phyloP scores from a whole-genome alignment of 2,113 vertebrate genomes.

The Galeopterus variegatus region DNA sequence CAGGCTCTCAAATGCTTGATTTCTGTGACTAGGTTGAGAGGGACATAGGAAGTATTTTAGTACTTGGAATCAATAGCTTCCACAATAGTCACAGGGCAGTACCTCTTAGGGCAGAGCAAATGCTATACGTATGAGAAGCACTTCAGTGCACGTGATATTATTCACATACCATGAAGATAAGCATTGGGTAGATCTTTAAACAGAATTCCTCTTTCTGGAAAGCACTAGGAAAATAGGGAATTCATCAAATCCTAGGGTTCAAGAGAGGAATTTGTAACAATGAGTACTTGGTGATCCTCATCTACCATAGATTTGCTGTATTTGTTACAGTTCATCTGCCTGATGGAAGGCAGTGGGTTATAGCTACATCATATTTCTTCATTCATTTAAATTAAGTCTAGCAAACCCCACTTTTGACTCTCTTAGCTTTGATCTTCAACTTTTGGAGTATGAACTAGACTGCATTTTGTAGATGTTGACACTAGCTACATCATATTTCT shows the following conservation, averaged over 20 bases:
- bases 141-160: not conserved
- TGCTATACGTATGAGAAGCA: not conserved
- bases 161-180: not conserved
- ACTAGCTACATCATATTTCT: too few species aligned
- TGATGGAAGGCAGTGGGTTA: not conserved
- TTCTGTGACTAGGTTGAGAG: not conserved
- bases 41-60: not conserved
- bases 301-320: not conserved
- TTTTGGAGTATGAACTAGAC: not conserved
- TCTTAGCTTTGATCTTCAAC: not conserved
- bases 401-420: not conserved
- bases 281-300: not conserved
- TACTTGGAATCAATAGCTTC: not conserved
- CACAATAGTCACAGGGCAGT: not conserved
- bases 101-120: not conserved
- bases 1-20: not conserved
- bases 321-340: not conserved
- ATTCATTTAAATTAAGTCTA: not conserved
- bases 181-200: not conserved
- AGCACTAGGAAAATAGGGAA: not conserved
- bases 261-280: not conserved
- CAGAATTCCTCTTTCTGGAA: constrained; percentile 14
- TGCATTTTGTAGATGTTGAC: not conserved
- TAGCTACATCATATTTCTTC: not conserved
- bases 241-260: not conserved